Conservation (phyloP, 1,140 invertebrate genomes). For the Brachionus angularis region DNA sequence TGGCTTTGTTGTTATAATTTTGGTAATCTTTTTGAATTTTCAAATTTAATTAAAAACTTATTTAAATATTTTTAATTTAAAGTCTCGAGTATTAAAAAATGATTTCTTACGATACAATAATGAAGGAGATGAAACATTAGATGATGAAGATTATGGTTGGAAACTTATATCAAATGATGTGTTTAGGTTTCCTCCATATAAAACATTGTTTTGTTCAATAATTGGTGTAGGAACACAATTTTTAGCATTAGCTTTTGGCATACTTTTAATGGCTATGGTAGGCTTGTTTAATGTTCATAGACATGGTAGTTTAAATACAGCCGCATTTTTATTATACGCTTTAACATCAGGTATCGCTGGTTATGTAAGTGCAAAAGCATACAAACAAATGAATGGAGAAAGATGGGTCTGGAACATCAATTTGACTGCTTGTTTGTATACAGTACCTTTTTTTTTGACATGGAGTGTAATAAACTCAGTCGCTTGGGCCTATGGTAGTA, state of each 20-base stretch:
- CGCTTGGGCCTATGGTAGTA: slow-evolving; percentile 62
- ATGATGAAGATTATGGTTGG: slow-evolving; percentile 62
- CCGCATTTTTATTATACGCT: slow-evolving; percentile 61
- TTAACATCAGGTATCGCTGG: slow-evolving; percentile 62
- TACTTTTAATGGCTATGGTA: slow-evolving; percentile 60
- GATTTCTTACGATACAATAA: slow-evolving; percentile 62
- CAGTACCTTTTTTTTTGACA: slow-evolving; percentile 61
- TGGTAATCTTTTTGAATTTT: slow-evolving; percentile 55
- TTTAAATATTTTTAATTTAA: slow-evolving; percentile 40
- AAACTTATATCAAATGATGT: slow-evolving; percentile 63
- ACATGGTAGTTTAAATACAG: slow-evolving; percentile 61
- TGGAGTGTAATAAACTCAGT: slow-evolving; percentile 61
- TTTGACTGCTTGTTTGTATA: slow-evolving; percentile 60
- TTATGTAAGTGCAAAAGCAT: slow-evolving; percentile 59
- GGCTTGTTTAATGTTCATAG: slow-evolving; percentile 62
- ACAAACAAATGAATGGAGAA: slow-evolving; percentile 60
- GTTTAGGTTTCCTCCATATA: slow-evolving; percentile 59
- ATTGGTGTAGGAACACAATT: slow-evolving; percentile 62
- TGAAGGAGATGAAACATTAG: slow-evolving; percentile 55
- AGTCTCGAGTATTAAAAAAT: slow-evolving; percentile 60
- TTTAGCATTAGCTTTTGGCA: slow-evolving; percentile 59
- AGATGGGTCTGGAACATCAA: slow-evolving; percentile 62
- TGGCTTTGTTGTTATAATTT: slow-evolving; percentile 61
- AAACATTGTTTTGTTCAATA: slow-evolving; percentile 61
- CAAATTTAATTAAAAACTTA: not conserved